These are phyloP conservation scores for Clavelina lepadiformis DNA, from an alignment of 23 tunicate species.

Conservation along the genomic window DNA sequence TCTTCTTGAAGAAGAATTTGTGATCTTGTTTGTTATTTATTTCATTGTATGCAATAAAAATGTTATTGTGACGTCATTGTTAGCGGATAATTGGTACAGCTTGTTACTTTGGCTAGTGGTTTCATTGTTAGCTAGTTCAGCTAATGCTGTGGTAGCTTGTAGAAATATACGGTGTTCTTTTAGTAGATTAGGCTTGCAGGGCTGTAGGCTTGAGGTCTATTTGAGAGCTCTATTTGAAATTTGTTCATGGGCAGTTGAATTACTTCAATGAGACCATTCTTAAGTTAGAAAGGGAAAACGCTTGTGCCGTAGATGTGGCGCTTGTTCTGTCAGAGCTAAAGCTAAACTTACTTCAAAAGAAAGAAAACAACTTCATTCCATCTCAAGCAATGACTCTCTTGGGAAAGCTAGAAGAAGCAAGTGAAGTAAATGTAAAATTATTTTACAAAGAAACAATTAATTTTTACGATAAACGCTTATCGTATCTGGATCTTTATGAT, in stretches of 20 bases:
- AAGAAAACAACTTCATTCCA: conserved; percentile 54
- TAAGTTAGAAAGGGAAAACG: conserved; percentile 43
- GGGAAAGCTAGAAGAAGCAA: conserved; percentile 52
- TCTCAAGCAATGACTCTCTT: conserved; percentile 35
- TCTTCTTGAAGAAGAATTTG: too few species aligned
- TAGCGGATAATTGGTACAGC: too few species aligned
- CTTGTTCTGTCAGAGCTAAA: conserved; percentile 54
- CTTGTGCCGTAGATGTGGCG: conserved; percentile 38
- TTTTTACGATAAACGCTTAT: conserved; percentile 44
- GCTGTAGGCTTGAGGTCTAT: too few species aligned
- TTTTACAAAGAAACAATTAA: conserved; percentile 25
- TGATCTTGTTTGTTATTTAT: too few species aligned
- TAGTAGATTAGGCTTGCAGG: too few species aligned
- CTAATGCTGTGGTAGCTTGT: too few species aligned
- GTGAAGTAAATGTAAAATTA: conserved; percentile 21
- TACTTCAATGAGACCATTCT: conserved; percentile 36
- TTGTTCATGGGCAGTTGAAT: conserved; percentile 26
- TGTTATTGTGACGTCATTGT: too few species aligned
- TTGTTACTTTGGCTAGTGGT: too few species aligned
- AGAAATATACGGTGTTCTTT: too few species aligned
- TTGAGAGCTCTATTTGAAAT: conserved; percentile 42
- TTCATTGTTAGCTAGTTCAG: too few species aligned
- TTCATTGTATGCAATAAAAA: too few species aligned
- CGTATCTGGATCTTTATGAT: conserved; percentile 53
- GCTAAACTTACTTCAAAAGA: conserved; percentile 52